phyloP scores from a whole-genome alignment of 2,888 invertebrate genomes.

The Rhingia rostrata region DNA sequence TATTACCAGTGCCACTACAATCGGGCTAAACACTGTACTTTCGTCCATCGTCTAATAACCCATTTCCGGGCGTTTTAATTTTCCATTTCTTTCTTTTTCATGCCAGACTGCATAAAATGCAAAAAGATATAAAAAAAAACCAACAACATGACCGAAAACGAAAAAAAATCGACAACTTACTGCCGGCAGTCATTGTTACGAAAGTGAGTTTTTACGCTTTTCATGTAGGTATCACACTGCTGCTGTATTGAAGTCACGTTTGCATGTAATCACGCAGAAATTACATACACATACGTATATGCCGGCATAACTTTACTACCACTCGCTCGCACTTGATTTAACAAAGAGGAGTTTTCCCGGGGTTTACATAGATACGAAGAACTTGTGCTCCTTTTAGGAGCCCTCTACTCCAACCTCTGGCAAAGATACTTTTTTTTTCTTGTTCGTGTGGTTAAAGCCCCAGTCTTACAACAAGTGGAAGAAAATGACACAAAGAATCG shows the following conservation, averaged over 20 bases:
- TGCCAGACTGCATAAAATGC: constrained; percentile 45
- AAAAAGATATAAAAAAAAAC: constrained; percentile 16
- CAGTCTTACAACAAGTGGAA: constrained; percentile 52
- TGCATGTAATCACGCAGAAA: constrained; percentile 65
- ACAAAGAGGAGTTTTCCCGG: constrained; percentile 50
- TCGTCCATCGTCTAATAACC: constrained; percentile 57
- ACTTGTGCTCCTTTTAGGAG: constrained; percentile 57
- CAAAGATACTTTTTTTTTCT: constrained; percentile 15
- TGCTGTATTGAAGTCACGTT: constrained; percentile 58
- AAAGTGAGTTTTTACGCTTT: constrained; percentile 38
- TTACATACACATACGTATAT: constrained; percentile 8
- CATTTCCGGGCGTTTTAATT: constrained; percentile 57
- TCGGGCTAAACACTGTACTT: constrained; percentile 31
- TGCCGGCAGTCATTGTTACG: constrained; percentile 58
- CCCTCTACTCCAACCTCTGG: background rate
- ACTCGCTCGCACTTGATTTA: constrained; percentile 64
- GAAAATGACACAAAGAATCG: constrained; percentile 47
- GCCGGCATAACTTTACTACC: constrained; percentile 21
- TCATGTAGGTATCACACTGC: background rate
- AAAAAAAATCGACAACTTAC: constrained; percentile 29
- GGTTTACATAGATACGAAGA: constrained; percentile 55
- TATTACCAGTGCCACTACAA: constrained; percentile 21
- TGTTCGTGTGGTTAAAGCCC: background rate
- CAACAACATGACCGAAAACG: constrained; percentile 3
- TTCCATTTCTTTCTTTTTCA: constrained; percentile 11